A percentile compares a stretch with the other conserved stretches of the same genome.
Conservation (phyloP, 2,888 invertebrate genomes). For the Teleogryllus oceanicus region DNA sequence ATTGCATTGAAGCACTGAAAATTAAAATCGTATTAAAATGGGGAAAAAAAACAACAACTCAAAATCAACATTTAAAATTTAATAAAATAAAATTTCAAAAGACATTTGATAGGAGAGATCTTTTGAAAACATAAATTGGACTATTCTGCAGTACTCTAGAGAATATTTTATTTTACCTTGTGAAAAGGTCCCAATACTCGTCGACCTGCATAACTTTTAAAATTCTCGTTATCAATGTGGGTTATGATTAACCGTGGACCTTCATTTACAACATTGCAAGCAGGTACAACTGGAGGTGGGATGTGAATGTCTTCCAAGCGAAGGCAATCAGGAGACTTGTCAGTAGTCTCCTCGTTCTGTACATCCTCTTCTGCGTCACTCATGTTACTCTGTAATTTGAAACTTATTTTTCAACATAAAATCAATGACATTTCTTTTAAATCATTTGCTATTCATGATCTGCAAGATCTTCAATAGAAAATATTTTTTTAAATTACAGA, state of each 20-base stretch:
- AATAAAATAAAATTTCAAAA: background rate
- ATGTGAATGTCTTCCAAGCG: slow-evolving; percentile 79
- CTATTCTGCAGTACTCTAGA: background rate
- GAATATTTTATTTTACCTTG: slow-evolving; percentile 59
- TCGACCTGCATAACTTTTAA: slow-evolving; percentile 91
- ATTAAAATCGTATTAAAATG: slow-evolving; percentile 36
- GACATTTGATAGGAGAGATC: too few relatives aligned
- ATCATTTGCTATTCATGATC: too few relatives aligned
- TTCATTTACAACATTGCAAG: slow-evolving; percentile 65
- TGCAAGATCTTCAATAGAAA: too few relatives aligned
- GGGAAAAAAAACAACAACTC: too few relatives aligned
- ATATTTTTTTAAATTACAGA: too few relatives aligned
- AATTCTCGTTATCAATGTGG: slow-evolving; percentile 86
- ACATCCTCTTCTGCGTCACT: background rate
- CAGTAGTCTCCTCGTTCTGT: background rate
- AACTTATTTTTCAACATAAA: too few relatives aligned
- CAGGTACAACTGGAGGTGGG: slow-evolving; percentile 58
- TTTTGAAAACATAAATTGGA: too few relatives aligned
- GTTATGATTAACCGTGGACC: slow-evolving; percentile 87
- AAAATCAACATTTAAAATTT: background rate
- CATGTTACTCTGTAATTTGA: background rate
- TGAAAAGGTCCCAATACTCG: slow-evolving; percentile 90
- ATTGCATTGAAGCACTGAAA: slow-evolving; percentile 90
- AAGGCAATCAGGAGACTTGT: slow-evolving; percentile 56
- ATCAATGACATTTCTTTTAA: too few relatives aligned